Evolutionary conservation across 2,113 vertebrate genomes (phyloP), one percentile per base, ranked within the genome.

Genomic region (Caloenas nicobarica): DNA sequence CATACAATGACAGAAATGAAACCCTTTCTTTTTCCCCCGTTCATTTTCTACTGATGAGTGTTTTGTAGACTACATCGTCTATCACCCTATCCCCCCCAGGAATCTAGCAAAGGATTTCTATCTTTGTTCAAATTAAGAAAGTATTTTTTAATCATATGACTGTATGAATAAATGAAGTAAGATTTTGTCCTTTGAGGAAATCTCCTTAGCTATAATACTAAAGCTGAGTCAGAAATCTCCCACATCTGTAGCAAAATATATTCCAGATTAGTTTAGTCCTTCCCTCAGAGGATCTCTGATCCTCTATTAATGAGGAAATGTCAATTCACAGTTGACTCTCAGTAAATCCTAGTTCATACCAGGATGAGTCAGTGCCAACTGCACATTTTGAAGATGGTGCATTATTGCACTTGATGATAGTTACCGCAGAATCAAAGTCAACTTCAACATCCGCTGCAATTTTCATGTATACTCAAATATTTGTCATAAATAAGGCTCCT

Each of bases 11-110:
- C 42, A 79, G 7, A 85, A 86, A 40, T 17, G 0, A 26, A 64
- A 34, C 1, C 9, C 42, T 19, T 31, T 53, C 31, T 53, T n/a
- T 3, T 0, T 1, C 3, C 4, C 2, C 13, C 10, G 17, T 61
- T 73, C 8, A 25, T 57, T 66, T 79, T 26, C 28, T 60, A 9
- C 54, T 62, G 16, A 12, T 29, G 19, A 87, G 7, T 48, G 8
- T 73, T 53, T 36, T 3, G 1, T 19, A 31, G 33, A 62, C 46
- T 66, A 26, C 9, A 50, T 77, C 11, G 31, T 74, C 25, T 51
- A 26, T 34, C 23, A 33, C 28, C 7, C 4, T 56, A 5, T 21
- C 18, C 3, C 15, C 17, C 11, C 9, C 13, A 62, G 19, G 16
- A 87, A 42, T 56, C n/a, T 38, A 60, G 11, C 29, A 56, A 89